phyloP scores from a whole-genome alignment of 2,888 invertebrate species.

The Lacanobia wlatinum region DNA sequence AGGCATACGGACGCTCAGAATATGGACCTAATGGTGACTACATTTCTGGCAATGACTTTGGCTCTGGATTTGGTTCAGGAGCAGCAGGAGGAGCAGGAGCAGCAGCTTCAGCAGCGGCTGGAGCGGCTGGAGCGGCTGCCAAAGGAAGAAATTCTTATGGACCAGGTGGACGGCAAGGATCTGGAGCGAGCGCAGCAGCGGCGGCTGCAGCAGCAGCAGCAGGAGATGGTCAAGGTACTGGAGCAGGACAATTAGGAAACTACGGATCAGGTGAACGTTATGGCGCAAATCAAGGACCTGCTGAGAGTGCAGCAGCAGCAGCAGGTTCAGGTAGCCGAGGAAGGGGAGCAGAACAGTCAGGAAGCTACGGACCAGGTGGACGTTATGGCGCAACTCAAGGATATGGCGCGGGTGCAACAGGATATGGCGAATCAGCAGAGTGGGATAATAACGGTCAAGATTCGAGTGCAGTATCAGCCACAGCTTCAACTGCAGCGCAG shows the following conservation, averaged over 20 bases:
- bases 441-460: no score
- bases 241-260: not conserved
- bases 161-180: no score
- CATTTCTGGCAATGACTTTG: accelerated
- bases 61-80: conserved; percentile 10
- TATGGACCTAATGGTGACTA: not conserved
- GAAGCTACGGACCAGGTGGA: not conserved
- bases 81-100: conserved; percentile 29
- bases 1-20: not conserved
- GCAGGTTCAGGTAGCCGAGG: not conserved
- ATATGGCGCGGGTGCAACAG: no score
- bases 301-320: not conserved
- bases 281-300: not conserved
- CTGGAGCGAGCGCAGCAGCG: no score
- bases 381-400: not conserved
- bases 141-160: not conserved
- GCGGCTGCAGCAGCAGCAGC: no score
- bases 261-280: no score
- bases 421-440: no score
- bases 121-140: no score
- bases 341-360: not conserved
- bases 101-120: not conserved
- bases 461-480: not conserved
- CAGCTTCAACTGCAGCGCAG: no score
- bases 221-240: not conserved